Percentiles rank a stretch among this genome's conserved stretches.
These are phyloP conservation scores for Littorina saxatilis DNA, from an alignment of 1,140 invertebrate species.

Conservation along the genomic window DNA sequence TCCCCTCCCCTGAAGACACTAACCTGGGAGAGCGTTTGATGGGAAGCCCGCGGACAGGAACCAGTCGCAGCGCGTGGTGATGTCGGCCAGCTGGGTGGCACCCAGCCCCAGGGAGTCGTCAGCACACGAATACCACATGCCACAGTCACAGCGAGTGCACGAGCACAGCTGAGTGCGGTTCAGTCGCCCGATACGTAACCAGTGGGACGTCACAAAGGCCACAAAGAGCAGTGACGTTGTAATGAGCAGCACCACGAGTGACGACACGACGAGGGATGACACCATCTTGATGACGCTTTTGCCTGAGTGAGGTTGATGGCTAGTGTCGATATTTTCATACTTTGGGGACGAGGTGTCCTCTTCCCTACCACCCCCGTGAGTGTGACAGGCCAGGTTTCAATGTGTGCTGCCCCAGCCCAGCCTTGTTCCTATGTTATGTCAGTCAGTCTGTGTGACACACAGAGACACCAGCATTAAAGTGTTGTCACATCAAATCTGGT, in stretches of 20 bases:
- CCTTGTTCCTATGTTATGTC: too few species aligned
- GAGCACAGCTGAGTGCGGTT: constrained; percentile 10
- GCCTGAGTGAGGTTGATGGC: too few species aligned
- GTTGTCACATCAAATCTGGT: too few species aligned
- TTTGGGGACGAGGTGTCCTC: neutral
- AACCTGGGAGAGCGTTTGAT: neutral
- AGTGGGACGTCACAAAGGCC: constrained; percentile 21
- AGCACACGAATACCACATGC: constrained; percentile 15
- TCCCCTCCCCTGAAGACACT: too few species aligned
- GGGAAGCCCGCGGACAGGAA: neutral
- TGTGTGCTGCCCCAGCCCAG: too few species aligned
- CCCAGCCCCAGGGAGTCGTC: neutral
- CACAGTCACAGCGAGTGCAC: constrained; percentile 12
- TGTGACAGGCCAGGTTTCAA: too few species aligned
- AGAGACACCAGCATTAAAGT: too few species aligned
- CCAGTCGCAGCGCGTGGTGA: neutral
- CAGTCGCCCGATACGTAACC: constrained; percentile 10
- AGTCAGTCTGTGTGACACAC: too few species aligned
- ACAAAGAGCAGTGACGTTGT: neutral
- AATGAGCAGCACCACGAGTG: neutral
- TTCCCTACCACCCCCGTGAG: too few species aligned
- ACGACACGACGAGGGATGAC: neutral
- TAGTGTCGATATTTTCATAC: too few species aligned
- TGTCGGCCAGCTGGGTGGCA: too few species aligned
- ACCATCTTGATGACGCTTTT: neutral